Percentiles rank a stretch among this genome's conserved stretches.
Conservation (phyloP, 2,888 invertebrate species). For the Octonoba sinensis region DNA sequence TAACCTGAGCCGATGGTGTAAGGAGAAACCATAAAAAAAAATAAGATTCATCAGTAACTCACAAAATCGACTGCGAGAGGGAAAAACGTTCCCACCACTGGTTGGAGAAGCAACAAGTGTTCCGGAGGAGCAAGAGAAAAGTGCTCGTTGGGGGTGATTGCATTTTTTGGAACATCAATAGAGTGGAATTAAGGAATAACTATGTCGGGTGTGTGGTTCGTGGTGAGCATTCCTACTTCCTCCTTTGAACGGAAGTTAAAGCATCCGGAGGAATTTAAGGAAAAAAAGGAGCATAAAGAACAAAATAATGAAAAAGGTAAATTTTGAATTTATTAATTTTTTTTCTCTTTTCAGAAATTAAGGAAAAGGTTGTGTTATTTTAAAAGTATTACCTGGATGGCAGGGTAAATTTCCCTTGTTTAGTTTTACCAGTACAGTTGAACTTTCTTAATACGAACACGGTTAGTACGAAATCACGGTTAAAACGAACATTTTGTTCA, state of each 20-base stretch:
- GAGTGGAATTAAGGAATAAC: not conserved
- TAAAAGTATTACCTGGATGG: not conserved
- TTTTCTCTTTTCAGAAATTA: not conserved
- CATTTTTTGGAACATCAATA: no score
- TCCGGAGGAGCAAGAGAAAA: slow-evolving; percentile 7
- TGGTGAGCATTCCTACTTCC: slow-evolving; percentile 26
- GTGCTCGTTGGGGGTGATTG: no score
- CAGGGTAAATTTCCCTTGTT: no score
- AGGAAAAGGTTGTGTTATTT: not conserved
- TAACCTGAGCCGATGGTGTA: slow-evolving; percentile 4
- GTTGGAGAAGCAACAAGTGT: not conserved
- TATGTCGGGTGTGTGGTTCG: slow-evolving; percentile 49
- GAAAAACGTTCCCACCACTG: slow-evolving; percentile 10
- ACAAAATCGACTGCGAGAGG: slow-evolving; percentile 1
- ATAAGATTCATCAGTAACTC: slow-evolving; percentile 15
- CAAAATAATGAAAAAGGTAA: not conserved
- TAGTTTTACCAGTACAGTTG: no score
- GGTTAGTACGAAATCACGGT: no score
- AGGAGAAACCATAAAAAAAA: slow-evolving; percentile 3
- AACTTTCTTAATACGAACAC: no score
- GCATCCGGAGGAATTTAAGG: slow-evolving; percentile 37
- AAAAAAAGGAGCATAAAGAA: slow-evolving; percentile 27
- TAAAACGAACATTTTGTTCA: no score
- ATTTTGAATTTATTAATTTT: not conserved
- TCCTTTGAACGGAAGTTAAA: slow-evolving; percentile 44